Evolutionary conservation across 1,140 invertebrate genomes (phyloP).

Genomic region (Cataglyphis hispanica): DNA sequence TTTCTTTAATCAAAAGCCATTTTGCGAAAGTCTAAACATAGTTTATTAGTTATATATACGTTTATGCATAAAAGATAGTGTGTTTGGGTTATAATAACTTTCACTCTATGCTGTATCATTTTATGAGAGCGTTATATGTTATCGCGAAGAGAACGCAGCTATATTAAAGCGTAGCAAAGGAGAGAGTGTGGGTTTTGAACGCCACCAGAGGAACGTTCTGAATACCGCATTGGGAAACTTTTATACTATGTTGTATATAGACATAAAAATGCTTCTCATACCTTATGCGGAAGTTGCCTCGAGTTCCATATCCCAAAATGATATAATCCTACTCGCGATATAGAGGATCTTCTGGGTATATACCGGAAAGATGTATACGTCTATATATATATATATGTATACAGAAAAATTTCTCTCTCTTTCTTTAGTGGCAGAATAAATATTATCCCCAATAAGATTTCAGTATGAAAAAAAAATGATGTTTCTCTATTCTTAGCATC

Average conservation of each 20-base stretch:
- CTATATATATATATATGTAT: no score
- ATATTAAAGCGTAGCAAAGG: conserved; percentile 58
- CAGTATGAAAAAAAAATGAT: not conserved
- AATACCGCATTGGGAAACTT: conserved; percentile 68
- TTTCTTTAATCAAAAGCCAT: not conserved
- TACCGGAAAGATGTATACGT: not conserved
- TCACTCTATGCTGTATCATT: not conserved
- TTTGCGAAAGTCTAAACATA: not conserved
- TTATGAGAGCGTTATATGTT: conserved; percentile 27
- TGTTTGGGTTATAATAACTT: conserved; percentile 20
- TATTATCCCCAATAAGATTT: conserved; percentile 21
- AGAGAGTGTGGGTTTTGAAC: conserved; percentile 34
- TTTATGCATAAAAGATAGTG: conserved; percentile 8
- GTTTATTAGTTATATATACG: not conserved
- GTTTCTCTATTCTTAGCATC: not conserved
- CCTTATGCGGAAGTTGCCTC: conserved; percentile 43
- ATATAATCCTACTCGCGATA: conserved; percentile 29
- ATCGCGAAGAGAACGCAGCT: not conserved
- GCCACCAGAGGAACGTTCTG: conserved; percentile 44
- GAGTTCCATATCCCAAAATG: conserved; percentile 52
- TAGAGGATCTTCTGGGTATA: conserved; percentile 20
- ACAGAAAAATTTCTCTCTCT: conserved; percentile 10
- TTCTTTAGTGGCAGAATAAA: not conserved
- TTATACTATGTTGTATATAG: conserved; percentile 56
- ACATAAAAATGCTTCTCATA: conserved; percentile 60